A percentile compares a stretch with the other conserved stretches of the same genome.
Conservation (phyloP, 2,797 vertebrate genomes). For the Anas bahamensis region DNA sequence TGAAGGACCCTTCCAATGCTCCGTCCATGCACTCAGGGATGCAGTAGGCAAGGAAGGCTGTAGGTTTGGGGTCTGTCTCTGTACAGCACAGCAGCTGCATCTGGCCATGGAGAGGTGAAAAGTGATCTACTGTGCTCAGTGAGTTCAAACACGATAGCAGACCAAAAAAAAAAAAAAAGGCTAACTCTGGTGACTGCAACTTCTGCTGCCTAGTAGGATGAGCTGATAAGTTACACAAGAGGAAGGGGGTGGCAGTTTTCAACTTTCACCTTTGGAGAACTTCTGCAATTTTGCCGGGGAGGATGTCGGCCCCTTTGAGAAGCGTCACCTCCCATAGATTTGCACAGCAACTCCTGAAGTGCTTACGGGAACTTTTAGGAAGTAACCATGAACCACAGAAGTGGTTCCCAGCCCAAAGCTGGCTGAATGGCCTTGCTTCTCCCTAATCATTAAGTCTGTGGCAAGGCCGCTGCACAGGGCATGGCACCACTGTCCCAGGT, state of each 20-base stretch:
- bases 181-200: background rate
- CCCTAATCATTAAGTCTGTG: background rate
- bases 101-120: background rate
- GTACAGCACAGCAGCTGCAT: background rate
- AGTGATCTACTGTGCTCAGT: background rate
- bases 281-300: background rate
- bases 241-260: background rate
- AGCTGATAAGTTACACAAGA: background rate
- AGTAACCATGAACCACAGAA: background rate
- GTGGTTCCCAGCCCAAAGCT: background rate
- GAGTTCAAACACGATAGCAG: background rate
- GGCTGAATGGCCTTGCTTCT: background rate
- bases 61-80: background rate
- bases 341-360: background rate
- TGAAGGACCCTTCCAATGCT: background rate
- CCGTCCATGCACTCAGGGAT: background rate
- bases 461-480: background rate
- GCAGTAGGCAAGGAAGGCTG: background rate
- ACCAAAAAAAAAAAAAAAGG: background rate
- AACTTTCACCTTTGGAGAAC: conserved; percentile 1
- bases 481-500: background rate
- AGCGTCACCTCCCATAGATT: background rate
- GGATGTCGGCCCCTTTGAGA: background rate
- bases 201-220: background rate
- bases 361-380: background rate